A percentile compares a stretch with the other conserved stretches of the same genome.
Conservation (phyloP, 2,888 invertebrate species). For the Lordiphosa andalusiaca region DNA sequence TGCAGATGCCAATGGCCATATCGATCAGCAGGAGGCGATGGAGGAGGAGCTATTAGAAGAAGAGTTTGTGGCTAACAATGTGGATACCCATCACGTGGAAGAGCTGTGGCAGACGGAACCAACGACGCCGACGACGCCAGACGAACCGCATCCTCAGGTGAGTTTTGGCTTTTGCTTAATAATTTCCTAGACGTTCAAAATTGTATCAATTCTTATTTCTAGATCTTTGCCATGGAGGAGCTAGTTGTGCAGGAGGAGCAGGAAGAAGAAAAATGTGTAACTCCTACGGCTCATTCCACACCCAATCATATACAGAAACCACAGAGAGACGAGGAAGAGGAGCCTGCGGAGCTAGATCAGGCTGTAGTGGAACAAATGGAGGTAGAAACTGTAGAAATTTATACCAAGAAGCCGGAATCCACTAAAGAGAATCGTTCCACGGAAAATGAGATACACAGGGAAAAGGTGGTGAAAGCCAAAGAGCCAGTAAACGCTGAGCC, state of each 20-base stretch:
- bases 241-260: neutral
- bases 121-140: neutral
- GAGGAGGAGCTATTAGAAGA: slow-evolving; percentile 12
- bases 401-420: no score
- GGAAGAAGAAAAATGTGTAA: slow-evolving; percentile 2
- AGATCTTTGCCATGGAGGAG: slow-evolving; percentile 20
- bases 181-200: no score
- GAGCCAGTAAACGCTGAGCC: neutral
- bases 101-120: slow-evolving; percentile 14
- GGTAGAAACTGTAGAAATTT: neutral
- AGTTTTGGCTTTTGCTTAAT: neutral
- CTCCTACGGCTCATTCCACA: slow-evolving; percentile 32
- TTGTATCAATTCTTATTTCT: neutral
- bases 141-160: slow-evolving; percentile 13
- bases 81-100: slow-evolving; percentile 1
- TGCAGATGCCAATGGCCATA: slow-evolving; percentile 26
- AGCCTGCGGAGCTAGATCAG: neutral
- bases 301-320: slow-evolving; percentile 21
- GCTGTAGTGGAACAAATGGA: slow-evolving; percentile 8
- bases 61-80: slow-evolving; percentile 11
- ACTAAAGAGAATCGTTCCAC: neutral
- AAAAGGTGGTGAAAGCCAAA: neutral
- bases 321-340: neutral
- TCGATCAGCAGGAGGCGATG: slow-evolving; percentile 6
- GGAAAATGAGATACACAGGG: neutral